Percentiles rank a stretch among this genome's conserved stretches.
phyloP scores from a whole-genome alignment of 30 jellyfish, hydroid and myxozoan species.

The Cassiopea xamachana region DNA sequence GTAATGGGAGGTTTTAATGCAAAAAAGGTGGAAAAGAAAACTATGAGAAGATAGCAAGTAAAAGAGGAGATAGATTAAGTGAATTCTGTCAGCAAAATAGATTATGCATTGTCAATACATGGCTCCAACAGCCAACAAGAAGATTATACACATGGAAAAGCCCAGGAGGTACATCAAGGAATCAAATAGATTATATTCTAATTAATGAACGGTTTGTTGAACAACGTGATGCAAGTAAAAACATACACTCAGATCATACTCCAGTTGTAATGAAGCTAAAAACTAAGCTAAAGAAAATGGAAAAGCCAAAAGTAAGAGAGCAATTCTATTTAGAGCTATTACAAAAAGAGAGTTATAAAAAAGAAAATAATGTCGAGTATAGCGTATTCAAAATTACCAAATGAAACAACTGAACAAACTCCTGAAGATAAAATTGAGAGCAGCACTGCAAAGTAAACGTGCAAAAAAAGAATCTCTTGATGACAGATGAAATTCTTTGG shows the following conservation, averaged over 20 bases:
- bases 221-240: background rate
- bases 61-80: constrained; percentile 4
- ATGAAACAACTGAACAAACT: background rate
- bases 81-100: constrained; percentile 9
- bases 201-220: background rate
- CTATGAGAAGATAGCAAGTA: background rate
- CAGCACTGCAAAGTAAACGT: background rate
- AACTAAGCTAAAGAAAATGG: background rate
- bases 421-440: background rate
- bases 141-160: constrained; percentile 24
- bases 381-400: background rate
- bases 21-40: constrained; percentile 8
- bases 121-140: constrained; percentile 23
- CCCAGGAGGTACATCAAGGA: background rate
- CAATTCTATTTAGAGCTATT: background rate
- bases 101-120: constrained; percentile 1
- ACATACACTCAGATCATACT: background rate
- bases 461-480: constrained; percentile 17
- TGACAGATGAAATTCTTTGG: constrained; percentile 30
- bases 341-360: background rate
- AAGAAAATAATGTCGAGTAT: background rate
- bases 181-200: background rate
- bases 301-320: background rate
- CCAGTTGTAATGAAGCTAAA: constrained; percentile 6
- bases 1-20: constrained; percentile 57